A percentile compares a stretch with the other conserved stretches of the same genome.
phyloP scores from a whole-genome alignment of 2,888 invertebrate species.

The Disparrhopalites patrizii region DNA sequence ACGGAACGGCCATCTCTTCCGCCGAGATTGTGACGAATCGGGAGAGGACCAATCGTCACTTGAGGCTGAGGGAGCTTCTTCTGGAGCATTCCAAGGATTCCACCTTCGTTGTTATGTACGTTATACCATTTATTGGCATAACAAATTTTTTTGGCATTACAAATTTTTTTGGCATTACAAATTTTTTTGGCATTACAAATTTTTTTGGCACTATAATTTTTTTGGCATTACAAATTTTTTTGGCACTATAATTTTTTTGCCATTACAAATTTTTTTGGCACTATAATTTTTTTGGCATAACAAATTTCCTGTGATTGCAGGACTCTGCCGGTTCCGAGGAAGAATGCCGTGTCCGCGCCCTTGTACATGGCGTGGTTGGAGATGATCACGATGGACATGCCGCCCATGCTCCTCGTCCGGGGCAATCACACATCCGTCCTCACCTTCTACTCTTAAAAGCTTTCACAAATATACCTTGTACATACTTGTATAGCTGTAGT shows the following conservation, averaged over 20 bases:
- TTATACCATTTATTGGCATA: constrained; percentile 29
- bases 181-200: not conserved
- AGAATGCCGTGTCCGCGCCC: constrained; percentile 82
- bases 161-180: not conserved
- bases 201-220: not conserved
- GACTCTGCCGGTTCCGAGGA: constrained; percentile 91
- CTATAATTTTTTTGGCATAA: not conserved
- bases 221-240: not conserved
- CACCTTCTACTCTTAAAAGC: constrained; percentile 41
- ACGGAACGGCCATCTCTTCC: constrained; percentile 56
- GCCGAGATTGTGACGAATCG: constrained; percentile 75
- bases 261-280: not conserved
- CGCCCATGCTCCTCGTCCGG: constrained; percentile 56
- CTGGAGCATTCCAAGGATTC: constrained; percentile 75
- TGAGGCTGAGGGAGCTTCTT: constrained; percentile 81
- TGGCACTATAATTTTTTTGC: not conserved
- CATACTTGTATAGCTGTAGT: no score
- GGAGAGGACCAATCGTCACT: constrained; percentile 83
- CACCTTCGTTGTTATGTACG: constrained; percentile 84
- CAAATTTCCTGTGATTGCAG: constrained; percentile 53
- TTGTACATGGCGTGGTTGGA: constrained; percentile 97
- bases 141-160: not conserved
- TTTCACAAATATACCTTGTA: no score
- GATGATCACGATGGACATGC: constrained; percentile 78
- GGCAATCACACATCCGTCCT: constrained; percentile 51